A percentile compares a stretch with the other conserved stretches of the same genome.
phyloP scores from a whole-genome alignment of 2,797 vertebrate species.

The Sandelia bainsii region DNA sequence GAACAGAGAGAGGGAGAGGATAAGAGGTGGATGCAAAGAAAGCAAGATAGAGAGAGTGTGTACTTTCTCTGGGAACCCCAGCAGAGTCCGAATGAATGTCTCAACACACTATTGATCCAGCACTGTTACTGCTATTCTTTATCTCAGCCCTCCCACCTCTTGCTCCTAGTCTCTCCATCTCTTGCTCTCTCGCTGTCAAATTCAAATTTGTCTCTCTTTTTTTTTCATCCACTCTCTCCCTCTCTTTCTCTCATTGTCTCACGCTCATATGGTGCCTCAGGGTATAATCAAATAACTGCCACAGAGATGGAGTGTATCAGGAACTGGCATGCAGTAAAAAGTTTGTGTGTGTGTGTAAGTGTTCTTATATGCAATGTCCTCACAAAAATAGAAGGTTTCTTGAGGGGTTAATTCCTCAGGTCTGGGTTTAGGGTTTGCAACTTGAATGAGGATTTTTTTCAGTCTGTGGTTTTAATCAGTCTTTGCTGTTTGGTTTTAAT shows the following conservation, averaged over 20 bases:
- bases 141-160: slow-evolving; percentile 39
- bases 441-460: background rate
- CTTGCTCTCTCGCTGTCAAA: slow-evolving; percentile 51
- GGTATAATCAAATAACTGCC: slow-evolving; percentile 72
- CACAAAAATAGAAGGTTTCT: slow-evolving; percentile 28
- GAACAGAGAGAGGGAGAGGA: slow-evolving; percentile 12
- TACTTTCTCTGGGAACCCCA: slow-evolving; percentile 43
- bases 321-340: slow-evolving; percentile 41
- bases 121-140: slow-evolving; percentile 55
- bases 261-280: slow-evolving; percentile 44
- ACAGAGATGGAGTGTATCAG: slow-evolving; percentile 67
- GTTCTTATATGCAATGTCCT: slow-evolving; percentile 30
- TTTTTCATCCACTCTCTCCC: background rate
- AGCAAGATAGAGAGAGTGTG: slow-evolving; percentile 26
- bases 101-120: slow-evolving; percentile 63
- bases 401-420: slow-evolving; percentile 13
- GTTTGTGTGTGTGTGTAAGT: slow-evolving; percentile 22
- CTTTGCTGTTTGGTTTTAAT: background rate
- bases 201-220: slow-evolving; percentile 50
- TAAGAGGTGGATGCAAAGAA: slow-evolving; percentile 25
- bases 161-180: slow-evolving; percentile 52
- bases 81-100: slow-evolving; percentile 66
- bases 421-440: background rate
- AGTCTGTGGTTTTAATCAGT: background rate
- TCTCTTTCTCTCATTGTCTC: slow-evolving; percentile 40